These are phyloP conservation scores for Tachypleus tridentatus DNA, from an alignment of 1,140 invertebrate genomes.

Conservation along the genomic window DNA sequence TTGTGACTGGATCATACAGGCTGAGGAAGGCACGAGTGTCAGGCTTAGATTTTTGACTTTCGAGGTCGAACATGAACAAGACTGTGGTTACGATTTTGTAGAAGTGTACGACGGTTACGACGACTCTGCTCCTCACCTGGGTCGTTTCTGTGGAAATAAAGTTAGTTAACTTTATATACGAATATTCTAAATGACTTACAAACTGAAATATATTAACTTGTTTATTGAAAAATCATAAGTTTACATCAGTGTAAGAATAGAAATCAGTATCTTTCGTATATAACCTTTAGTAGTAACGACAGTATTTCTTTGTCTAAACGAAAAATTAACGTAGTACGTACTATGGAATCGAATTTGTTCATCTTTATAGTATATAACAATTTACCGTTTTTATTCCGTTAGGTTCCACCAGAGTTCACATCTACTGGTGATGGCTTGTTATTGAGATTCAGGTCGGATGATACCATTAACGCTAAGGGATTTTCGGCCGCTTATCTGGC, in stretches of 20 bases:
- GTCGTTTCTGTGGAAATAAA: constrained; percentile 72
- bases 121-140: constrained; percentile 60
- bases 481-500: constrained; percentile 68
- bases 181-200: too few species aligned
- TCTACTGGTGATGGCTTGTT: constrained; percentile 76
- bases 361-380: too few species aligned
- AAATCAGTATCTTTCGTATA: too few species aligned
- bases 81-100: constrained; percentile 87
- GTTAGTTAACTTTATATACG: constrained; percentile 40
- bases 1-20: constrained; percentile 91
- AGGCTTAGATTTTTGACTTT: constrained; percentile 75
- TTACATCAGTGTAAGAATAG: too few species aligned
- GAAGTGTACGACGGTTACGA: constrained; percentile 80
- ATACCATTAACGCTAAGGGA: constrained; percentile 79
- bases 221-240: too few species aligned
- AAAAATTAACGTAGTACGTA: too few species aligned
- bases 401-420: constrained; percentile 81
- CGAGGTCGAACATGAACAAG: constrained; percentile 80
- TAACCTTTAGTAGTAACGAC: too few species aligned
- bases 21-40: constrained; percentile 57
- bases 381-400: constrained; percentile 12
- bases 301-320: too few species aligned
- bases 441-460: constrained; percentile 80
- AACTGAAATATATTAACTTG: too few species aligned
- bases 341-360: too few species aligned